Conservation (phyloP, 2,797 vertebrate genomes). For the Sebastes minor region DNA sequence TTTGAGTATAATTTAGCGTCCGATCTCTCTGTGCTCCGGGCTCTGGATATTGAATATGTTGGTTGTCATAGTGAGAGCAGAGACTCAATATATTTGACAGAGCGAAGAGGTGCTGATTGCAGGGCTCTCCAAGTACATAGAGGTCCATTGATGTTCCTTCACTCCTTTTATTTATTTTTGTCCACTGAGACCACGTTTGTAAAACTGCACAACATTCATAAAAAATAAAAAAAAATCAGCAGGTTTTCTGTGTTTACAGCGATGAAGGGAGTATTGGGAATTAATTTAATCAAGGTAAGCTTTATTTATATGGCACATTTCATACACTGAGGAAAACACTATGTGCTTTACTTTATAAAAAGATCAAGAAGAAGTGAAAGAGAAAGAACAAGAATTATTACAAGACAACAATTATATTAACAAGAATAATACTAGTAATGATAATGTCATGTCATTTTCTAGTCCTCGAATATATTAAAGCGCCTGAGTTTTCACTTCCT, state of each 20-base stretch:
- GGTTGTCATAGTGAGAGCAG: constrained; percentile 27
- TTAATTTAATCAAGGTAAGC: neutral
- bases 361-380: neutral
- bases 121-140: neutral
- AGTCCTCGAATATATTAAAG: neutral
- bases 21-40: neutral
- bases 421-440: neutral
- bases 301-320: neutral
- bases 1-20: neutral
- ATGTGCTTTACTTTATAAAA: neutral
- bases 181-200: neutral
- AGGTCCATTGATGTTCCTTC: neutral
- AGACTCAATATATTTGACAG: constrained; percentile 28
- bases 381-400: neutral
- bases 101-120: constrained; percentile 3
- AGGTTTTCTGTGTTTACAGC: neutral
- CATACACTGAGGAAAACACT: neutral
- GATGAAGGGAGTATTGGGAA: neutral
- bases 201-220: neutral
- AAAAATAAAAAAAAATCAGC: neutral
- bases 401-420: neutral
- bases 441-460: neutral
- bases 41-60: constrained; percentile 5
- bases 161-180: neutral
- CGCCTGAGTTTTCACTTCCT: neutral